Evolutionary conservation across 2,797 vertebrate genomes (phyloP).

Genomic region (Microchirus variegatus): DNA sequence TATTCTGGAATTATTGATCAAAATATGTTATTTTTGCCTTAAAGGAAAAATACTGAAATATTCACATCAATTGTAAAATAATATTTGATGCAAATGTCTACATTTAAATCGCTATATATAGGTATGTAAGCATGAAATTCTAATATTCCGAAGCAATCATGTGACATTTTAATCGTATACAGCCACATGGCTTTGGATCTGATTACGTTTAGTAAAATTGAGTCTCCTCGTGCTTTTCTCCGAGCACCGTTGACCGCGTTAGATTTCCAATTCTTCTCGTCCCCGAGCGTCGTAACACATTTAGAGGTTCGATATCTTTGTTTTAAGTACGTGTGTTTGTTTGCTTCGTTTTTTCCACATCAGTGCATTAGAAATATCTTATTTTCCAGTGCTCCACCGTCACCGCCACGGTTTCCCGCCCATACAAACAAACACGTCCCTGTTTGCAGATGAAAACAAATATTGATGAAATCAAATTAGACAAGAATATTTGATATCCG

Average conservation of each 20-base stretch:
- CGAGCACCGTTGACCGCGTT: slow-evolving; percentile 51
- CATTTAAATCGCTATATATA: too few relatives aligned
- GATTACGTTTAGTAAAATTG: slow-evolving; percentile 11
- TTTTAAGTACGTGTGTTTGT: slow-evolving; percentile 45
- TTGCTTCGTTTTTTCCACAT: slow-evolving; percentile 46
- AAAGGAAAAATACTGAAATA: too few relatives aligned
- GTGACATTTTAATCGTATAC: too few relatives aligned
- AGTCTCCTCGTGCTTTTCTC: slow-evolving; percentile 51
- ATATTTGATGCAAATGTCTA: too few relatives aligned
- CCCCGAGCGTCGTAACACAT: slow-evolving; percentile 57
- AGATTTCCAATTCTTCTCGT: slow-evolving; percentile 65
- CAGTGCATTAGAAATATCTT: slow-evolving; percentile 58
- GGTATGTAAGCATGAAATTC: too few relatives aligned
- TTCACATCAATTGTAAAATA: too few relatives aligned
- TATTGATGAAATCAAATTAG: slow-evolving; percentile 79
- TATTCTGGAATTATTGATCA: too few relatives aligned
- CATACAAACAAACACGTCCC: slow-evolving; percentile 67
- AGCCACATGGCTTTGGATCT: too few relatives aligned
- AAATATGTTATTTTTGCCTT: too few relatives aligned
- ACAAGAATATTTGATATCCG: slow-evolving; percentile 76
- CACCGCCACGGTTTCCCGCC: slow-evolving; percentile 33
- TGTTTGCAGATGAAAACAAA: slow-evolving; percentile 79
- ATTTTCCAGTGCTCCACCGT: slow-evolving; percentile 47
- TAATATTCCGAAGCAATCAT: too few relatives aligned
- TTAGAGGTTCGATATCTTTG: slow-evolving; percentile 52